These are phyloP conservation scores for Incurvaria masculella DNA, from an alignment of 2,888 invertebrate species.

Conservation along the genomic window DNA sequence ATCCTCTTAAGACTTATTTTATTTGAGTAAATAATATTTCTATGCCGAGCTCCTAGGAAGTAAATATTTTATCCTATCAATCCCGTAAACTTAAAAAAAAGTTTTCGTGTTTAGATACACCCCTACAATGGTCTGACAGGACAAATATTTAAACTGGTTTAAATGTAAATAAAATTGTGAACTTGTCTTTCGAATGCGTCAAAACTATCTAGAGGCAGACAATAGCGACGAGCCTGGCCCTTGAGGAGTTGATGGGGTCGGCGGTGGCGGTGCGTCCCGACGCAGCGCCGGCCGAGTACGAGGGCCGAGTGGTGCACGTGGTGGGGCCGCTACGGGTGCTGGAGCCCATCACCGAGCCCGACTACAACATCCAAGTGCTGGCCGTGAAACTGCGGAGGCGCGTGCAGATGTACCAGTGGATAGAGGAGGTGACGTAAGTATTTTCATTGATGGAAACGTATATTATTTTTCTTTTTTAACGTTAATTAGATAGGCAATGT, in stretches of 20 bases:
- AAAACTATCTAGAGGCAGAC: conserved; percentile 67
- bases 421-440: conserved; percentile 69
- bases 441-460: conserved; percentile 24
- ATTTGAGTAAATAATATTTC: too few relatives aligned
- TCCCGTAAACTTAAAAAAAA: too few relatives aligned
- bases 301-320: conserved; percentile 75
- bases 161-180: conserved; percentile 3
- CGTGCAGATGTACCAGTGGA: conserved; percentile 95
- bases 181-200: too few relatives aligned
- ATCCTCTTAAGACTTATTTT: too few relatives aligned
- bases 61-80: too few relatives aligned
- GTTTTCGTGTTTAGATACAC: too few relatives aligned
- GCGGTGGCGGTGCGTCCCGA: conserved; percentile 53
- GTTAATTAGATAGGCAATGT: too few relatives aligned
- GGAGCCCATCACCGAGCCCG: conserved; percentile 82
- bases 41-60: too few relatives aligned
- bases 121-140: too few relatives aligned
- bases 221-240: conserved; percentile 71
- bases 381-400: conserved; percentile 80
- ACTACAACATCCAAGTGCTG: conserved; percentile 80
- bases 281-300: conserved; percentile 62
- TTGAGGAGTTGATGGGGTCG: conserved; percentile 68
- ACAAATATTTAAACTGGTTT: too few relatives aligned
- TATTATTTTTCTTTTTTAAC: too few relatives aligned
- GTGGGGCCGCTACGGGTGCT: conserved; percentile 69